phyloP scores from a whole-genome alignment of 2,113 vertebrate species.

The Tonatia bakeri region DNA sequence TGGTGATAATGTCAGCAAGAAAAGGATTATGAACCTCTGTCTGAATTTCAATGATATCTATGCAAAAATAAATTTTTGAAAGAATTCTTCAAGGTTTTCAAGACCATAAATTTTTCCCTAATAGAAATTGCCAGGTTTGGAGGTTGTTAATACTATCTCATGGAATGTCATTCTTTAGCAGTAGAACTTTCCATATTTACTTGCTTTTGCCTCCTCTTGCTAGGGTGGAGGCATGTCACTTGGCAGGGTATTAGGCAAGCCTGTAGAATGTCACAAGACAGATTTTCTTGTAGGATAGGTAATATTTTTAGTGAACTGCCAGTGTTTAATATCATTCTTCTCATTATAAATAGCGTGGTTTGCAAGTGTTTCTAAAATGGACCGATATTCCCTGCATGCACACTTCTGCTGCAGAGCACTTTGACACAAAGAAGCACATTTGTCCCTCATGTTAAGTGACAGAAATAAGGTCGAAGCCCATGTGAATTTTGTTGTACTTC shows the following conservation, averaged over 20 bases:
- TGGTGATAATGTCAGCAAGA: neutral
- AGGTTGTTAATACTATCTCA: neutral
- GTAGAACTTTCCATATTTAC: neutral
- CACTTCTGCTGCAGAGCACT: neutral
- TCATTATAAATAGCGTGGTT: neutral
- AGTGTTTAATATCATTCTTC: neutral
- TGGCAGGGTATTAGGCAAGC: neutral
- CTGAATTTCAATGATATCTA: neutral
- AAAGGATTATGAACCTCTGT: neutral
- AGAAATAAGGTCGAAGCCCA: neutral
- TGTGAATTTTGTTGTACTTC: neutral
- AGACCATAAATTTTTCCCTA: neutral
- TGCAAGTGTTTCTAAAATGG: neutral
- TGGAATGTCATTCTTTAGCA: neutral
- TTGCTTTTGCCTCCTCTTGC: neutral
- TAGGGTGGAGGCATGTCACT: neutral
- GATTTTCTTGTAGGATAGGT: neutral
- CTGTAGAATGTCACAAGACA: neutral
- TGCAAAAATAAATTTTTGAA: conserved; percentile 29
- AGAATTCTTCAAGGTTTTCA: neutral
- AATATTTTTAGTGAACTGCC: neutral
- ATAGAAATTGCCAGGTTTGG: neutral
- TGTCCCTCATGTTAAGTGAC: neutral
- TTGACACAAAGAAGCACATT: neutral
- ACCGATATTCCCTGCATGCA: accelerated